Conservation (phyloP, 2,888 invertebrate species). For the Mimas tiliae region DNA sequence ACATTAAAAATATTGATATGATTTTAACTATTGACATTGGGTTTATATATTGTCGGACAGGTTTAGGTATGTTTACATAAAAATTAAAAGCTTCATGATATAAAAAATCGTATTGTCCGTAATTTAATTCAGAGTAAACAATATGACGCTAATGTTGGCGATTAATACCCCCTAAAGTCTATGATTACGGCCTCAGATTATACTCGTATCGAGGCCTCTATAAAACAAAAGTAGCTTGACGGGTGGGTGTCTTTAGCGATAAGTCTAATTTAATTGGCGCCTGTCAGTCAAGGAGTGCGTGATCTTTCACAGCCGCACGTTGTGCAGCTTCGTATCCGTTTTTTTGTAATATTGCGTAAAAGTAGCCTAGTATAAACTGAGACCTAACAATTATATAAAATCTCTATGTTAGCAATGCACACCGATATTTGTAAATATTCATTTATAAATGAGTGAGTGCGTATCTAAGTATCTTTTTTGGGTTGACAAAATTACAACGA, state of each 20-base stretch:
- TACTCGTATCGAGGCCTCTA: conserved; percentile 17
- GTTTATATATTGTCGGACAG: too few species aligned
- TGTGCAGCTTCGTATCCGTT: background rate
- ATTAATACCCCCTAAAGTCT: background rate
- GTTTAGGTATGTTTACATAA: too few species aligned
- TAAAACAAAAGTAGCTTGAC: conserved; percentile 38
- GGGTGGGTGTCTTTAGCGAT: conserved; percentile 29
- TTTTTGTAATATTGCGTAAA: background rate
- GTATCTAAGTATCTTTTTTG: too few species aligned
- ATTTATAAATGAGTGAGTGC: too few species aligned
- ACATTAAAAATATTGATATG: too few species aligned
- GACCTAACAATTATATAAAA: too few species aligned
- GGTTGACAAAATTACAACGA: too few species aligned
- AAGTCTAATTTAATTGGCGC: conserved; percentile 21
- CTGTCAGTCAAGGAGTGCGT: conserved; percentile 13
- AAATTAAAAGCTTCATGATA: background rate
- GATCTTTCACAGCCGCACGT: conserved; percentile 10
- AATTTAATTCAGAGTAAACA: background rate
- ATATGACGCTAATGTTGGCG: background rate
- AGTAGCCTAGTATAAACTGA: background rate
- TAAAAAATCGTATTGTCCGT: background rate
- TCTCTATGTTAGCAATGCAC: too few species aligned
- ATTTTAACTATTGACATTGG: too few species aligned
- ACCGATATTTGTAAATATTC: too few species aligned
- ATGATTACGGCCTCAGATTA: background rate